Percentiles rank a stretch among this genome's conserved stretches.
These are phyloP conservation scores for Halichoerus grypus DNA, from an alignment of 2,113 vertebrate genomes.

Conservation along the genomic window DNA sequence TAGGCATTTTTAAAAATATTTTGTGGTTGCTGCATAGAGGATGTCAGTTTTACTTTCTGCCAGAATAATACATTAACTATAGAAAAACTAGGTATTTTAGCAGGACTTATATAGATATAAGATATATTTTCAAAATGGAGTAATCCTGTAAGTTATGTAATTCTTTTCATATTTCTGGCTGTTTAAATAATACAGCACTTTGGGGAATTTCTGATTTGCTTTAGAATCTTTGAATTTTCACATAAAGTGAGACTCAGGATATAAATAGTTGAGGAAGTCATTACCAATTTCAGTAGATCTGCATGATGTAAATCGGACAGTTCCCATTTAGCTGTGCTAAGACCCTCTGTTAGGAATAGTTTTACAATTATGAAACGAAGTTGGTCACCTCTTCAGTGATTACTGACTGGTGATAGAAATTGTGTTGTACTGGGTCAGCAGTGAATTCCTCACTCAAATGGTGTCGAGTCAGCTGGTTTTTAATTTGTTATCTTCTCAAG, in stretches of 20 bases:
- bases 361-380: constrained; percentile 71
- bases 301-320: background rate
- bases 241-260: background rate
- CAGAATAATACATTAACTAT: background rate
- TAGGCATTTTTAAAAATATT: background rate
- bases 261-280: constrained; percentile 44
- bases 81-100: constrained; percentile 6
- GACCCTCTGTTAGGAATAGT: constrained; percentile 60
- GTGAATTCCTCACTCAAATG: constrained; percentile 86
- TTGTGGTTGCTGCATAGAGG: background rate
- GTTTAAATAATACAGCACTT: constrained; percentile 58
- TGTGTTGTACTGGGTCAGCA: constrained; percentile 87
- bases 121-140: constrained; percentile 41
- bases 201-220: constrained; percentile 49
- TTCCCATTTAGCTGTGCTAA: constrained; percentile 52
- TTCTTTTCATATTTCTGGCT: constrained; percentile 21
- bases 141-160: background rate
- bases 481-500: constrained; percentile 90
- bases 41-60: background rate
- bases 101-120: background rate
- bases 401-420: constrained; percentile 82
- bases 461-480: constrained; percentile 89
- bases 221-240: constrained; percentile 63
- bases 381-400: constrained; percentile 77
- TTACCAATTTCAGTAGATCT: constrained; percentile 1